Base-by-base conservation (phyloP, 2,888 invertebrate genomes). In the Amiota mariae region DNA sequence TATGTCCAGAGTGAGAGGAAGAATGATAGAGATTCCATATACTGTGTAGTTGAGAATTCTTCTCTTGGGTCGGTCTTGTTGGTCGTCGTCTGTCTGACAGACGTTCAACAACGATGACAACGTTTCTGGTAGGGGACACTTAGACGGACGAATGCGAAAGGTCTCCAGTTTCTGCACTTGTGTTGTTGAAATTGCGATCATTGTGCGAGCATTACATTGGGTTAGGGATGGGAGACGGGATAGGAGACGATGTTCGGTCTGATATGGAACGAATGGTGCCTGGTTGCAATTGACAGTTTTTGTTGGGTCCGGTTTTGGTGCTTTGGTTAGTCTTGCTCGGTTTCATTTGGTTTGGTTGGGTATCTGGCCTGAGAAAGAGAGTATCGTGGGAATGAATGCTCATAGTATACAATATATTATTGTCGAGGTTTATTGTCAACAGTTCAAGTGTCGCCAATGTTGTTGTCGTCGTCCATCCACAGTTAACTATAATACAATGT, bases 151-250 rank as follows among this genome's bases (percentile, higher is more conserved):
- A 71, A 76, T 77, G 82, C 85, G 75, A 80, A 82, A 80, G 73
- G 75, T 84, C 83, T 84, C 83, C 84, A 86, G 86, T 84, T 84
- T 84, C 83, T 84, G 83, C 83, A 84, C 85, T 83, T 85, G 67
- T 51, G 86, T 77, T 76, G 74, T 75, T 75, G 74, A 77, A 79
- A 78, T 84, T 81, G 81, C 77, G 79, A 75, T 76, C 79, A 77
- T 76, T 75, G 78, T 80, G 76, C 75, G 77, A 73, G 76, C 75
- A 51, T 12, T n/a, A 51, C 54, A 51, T 51, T n/a, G n/a, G 54
- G n/a, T 51, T 36, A 4, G 54, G 54, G 54, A 51, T 51, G 54
- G 54, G 54, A n/a, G 54, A 51, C n/a, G n/a, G 54, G 54, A 51
- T 51, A 51, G 59, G 15, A 59, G 59, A 59, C 13, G 59, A 15